These are phyloP conservation scores for Macrotus californicus DNA, from an alignment of 2,113 vertebrate species.

Conservation along the genomic window DNA sequence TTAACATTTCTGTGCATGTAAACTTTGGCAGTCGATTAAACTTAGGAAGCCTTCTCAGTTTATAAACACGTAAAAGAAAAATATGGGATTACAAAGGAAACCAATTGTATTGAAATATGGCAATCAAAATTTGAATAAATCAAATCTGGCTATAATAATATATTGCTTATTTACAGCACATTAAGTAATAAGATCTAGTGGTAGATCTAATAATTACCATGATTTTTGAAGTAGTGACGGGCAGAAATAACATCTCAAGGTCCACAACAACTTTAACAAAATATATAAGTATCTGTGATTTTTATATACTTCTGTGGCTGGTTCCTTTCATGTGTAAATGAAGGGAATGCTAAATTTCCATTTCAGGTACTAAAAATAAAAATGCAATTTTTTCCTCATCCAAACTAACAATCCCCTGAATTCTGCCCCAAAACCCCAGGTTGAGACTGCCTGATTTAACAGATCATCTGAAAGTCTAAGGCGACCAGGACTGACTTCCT, in stretches of 20 bases:
- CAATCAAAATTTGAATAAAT: background rate
- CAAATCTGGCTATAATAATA: background rate
- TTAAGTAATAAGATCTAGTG: background rate
- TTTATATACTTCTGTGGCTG: background rate
- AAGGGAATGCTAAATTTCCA: background rate
- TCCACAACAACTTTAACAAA: background rate
- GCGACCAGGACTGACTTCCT: background rate
- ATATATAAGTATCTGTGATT: background rate
- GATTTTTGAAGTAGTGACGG: background rate
- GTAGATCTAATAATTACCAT: background rate
- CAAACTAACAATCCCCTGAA: background rate
- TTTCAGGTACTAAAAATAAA: background rate
- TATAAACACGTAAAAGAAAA: background rate
- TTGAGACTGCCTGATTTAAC: background rate
- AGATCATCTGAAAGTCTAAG: background rate
- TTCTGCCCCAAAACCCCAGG: background rate
- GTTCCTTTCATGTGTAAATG: background rate
- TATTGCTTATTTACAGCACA: background rate
- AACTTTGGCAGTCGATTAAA: background rate
- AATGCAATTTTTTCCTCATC: background rate
- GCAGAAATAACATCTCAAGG: background rate
- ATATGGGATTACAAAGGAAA: background rate
- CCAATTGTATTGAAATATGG: background rate
- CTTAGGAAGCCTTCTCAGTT: background rate
- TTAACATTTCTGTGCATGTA: background rate